Evolutionary conservation across 2,888 invertebrate genomes (phyloP), one percentile per base, ranked within the genome.

Genomic region (Drosophila meridionalis): DNA sequence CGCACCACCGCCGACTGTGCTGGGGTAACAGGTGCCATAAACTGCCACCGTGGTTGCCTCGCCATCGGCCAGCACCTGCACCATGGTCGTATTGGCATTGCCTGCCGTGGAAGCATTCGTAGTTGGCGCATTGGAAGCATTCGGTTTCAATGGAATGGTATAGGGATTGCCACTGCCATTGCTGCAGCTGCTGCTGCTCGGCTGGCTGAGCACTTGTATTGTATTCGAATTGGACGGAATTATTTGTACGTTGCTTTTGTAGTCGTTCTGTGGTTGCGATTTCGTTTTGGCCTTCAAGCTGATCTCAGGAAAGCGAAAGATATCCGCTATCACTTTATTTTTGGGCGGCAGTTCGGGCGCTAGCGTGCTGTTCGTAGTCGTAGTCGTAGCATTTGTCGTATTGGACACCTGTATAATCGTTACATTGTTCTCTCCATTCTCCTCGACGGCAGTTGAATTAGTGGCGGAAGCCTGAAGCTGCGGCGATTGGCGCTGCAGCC

Each of bases 361-460:
- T 69, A 84, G 79, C 48, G 72, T 67, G 38, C 77, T 76, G 36
- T 50, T 50, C 14, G 48, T 14, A 14, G 30, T 48, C n/a, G 53
- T 82, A n/a, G 56, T 66, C 60, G 73, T 80, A 20, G 53, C 69
- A 56, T 60, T 76, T 30, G 71, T 56, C 30, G 74, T 76, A 69
- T 94, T 94, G 0, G 94, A 94, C 1, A 95, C 95, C 93, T 95
- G 94, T n/a, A 95, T 95, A 0, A 95, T 95, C 32, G 95, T 95
- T 40, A 95, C 93, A 75, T 95, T 95, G 0, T 94, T 93, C 48
- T 89, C 86, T 28, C 65, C 57, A 9, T 55, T 45, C 47, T 87
- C 83, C 32, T 82, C 71, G 28, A 70, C 78, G 48, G 58, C 71
- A n/a, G 73, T 66, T 5, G 78, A 52, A 11, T 56, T 73, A 7